Percentiles rank a stretch among this genome's conserved stretches.
These are phyloP conservation scores for Clarias laeviceps DNA, from an alignment of 2,797 vertebrate species.

Conservation along the genomic window DNA sequence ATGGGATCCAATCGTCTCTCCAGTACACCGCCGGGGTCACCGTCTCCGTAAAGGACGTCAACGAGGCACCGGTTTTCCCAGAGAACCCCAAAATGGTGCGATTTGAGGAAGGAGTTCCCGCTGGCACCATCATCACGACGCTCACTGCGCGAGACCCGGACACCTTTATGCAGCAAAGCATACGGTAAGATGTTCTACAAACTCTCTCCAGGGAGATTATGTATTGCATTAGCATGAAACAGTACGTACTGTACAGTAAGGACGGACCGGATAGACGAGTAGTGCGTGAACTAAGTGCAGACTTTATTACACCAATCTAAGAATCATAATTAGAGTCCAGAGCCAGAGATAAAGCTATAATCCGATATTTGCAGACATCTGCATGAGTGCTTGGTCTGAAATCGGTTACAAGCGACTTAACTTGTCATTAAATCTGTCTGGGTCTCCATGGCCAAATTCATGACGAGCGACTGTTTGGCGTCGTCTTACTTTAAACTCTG, in stretches of 20 bases:
- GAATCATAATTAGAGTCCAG: neutral
- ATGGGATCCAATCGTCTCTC: slow-evolving; percentile 91
- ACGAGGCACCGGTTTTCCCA: slow-evolving; percentile 91
- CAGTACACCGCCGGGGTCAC: slow-evolving; percentile 94
- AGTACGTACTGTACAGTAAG: too few relatives aligned
- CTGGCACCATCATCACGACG: slow-evolving; percentile 84
- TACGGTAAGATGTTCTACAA: slow-evolving; percentile 77
- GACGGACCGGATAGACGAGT: neutral
- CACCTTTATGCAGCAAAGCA: slow-evolving; percentile 92
- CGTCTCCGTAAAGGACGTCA: slow-evolving; percentile 89
- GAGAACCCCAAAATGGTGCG: slow-evolving; percentile 90
- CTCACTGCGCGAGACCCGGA: slow-evolving; percentile 93
- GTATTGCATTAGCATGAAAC: too few relatives aligned
- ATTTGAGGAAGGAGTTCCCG: slow-evolving; percentile 88
- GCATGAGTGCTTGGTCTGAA: neutral
- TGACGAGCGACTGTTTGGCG: neutral
- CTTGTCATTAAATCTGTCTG: neutral
- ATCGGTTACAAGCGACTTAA: neutral
- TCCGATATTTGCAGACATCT: neutral
- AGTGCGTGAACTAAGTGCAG: neutral
- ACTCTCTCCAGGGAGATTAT: neutral
- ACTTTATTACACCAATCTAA: neutral
- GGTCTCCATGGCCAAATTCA: neutral
- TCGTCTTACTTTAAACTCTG: slow-evolving; percentile 9
- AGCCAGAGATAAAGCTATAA: neutral